phyloP scores from a whole-genome alignment of 2,888 invertebrate species.

The Lasioglossum oenotherae region DNA sequence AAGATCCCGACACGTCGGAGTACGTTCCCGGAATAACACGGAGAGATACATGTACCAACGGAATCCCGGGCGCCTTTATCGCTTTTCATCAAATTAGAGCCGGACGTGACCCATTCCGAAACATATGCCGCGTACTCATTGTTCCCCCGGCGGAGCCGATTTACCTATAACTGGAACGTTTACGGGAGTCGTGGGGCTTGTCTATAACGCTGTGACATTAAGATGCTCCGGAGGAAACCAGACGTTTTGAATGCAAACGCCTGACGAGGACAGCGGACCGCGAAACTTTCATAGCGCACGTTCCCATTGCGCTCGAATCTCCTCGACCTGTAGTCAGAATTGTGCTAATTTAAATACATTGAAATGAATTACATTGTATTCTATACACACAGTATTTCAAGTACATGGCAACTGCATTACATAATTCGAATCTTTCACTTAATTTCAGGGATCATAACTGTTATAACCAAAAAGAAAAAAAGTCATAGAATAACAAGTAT shows the following conservation, averaged over 20 bases:
- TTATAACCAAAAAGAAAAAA: no score
- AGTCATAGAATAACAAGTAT: no score
- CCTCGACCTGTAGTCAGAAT: neutral
- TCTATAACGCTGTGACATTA: neutral
- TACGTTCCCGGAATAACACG: conserved; percentile 44
- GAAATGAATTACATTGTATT: no score
- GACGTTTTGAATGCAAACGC: neutral
- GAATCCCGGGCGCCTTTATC: conserved; percentile 30
- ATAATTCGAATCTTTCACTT: no score
- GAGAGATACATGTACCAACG: conserved; percentile 13
- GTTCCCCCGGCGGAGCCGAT: conserved; percentile 9
- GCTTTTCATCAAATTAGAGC: conserved; percentile 54
- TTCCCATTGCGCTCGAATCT: neutral
- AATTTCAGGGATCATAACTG: no score
- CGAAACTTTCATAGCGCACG: neutral
- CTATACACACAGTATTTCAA: no score
- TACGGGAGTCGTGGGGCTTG: neutral
- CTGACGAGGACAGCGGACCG: neutral
- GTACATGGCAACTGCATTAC: no score
- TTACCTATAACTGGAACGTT: conserved; percentile 13
- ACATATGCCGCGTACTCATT: conserved; percentile 22
- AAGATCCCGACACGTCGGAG: conserved; percentile 42
- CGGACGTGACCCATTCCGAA: conserved; percentile 36
- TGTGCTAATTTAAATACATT: no score
- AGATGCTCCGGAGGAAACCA: neutral